Evolutionary conservation across 2,797 vertebrate species (phyloP), one percentile per base, ranked within the genome.

Genomic region (Sebastes itinus): DNA sequence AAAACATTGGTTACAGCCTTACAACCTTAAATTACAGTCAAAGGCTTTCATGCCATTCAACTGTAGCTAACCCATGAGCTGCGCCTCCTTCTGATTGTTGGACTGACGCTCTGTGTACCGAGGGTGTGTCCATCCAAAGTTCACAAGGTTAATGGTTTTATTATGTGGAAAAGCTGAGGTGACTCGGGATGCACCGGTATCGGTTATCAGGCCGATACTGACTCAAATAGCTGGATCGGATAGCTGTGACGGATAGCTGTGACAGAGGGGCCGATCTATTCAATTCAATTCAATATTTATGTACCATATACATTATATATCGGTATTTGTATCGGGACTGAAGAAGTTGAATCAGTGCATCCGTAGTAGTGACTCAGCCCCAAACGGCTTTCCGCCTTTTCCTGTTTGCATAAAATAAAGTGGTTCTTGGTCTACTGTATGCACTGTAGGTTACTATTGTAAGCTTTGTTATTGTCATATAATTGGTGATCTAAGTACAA

Each of bases 41-140:
- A 54, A 71, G 18, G 12, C 9, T 12, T 27, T 28, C 7, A 38
- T 38, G n/a, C 7, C 22, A 2, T 27, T 54, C 16, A 56, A 13
- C 46, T 2, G 6, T 78, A 55, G 11, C 5, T 13, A 32, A 55
- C 6, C 13, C 3, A 49, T 27, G 11, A 49, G 23, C 38, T 0
- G 4, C 69, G 55, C 56, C 32, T 63, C 30, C 25, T 54, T 66
- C 59, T 84, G n/a, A 65, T 33, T 52, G 32, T 5, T 65, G 42
- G 23, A 60, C 38, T 60, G n/a, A 10, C 9, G 4, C 27, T 18
- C 8, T 83, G 76, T 92, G 63, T 89, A 64, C 63, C 0, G 4
- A 83, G 10, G 90, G 88, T 59, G 88, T 88, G 73, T 79, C 77
- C 56, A 55, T 59, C 55, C 77, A 89, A 86, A 82, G 76, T 56